These are phyloP conservation scores for Heteromormyrus szaboi DNA, from an alignment of 2,797 vertebrate species.

Conservation along the genomic window DNA sequence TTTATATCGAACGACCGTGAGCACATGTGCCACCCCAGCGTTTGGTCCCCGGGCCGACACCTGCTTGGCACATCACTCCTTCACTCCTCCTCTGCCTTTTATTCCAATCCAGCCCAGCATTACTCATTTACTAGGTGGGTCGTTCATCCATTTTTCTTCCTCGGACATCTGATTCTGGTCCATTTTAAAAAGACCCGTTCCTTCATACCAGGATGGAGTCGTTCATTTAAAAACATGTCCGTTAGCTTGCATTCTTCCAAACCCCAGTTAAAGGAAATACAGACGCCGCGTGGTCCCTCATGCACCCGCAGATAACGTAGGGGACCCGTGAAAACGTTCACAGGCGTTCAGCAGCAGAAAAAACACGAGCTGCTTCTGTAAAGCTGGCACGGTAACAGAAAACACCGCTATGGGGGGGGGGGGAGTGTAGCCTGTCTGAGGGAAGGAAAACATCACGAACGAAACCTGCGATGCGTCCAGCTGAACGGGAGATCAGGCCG, in stretches of 20 bases:
- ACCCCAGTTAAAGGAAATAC: neutral
- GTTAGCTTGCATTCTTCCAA: neutral
- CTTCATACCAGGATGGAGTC: neutral
- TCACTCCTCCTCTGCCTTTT: neutral
- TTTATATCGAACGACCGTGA: neutral
- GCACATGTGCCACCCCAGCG: neutral
- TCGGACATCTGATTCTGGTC: neutral
- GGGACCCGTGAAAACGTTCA: neutral
- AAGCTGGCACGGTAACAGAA: neutral
- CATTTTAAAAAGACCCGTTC: neutral
- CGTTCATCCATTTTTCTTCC: neutral
- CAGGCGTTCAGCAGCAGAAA: neutral
- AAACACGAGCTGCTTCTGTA: neutral
- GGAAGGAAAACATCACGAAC: neutral
- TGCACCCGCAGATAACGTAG: neutral
- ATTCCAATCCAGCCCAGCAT: neutral
- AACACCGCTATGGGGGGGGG: neutral
- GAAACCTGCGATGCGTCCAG: neutral
- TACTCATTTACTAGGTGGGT: neutral
- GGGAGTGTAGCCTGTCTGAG: neutral
- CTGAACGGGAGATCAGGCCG: neutral
- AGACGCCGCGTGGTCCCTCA: neutral
- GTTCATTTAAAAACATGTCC: neutral
- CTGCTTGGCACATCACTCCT: neutral
- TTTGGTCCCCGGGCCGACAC: neutral